Evolutionary conservation across 2,797 vertebrate genomes (phyloP), one percentile per base, ranked within the genome.

Genomic region (Gallinago stenura): DNA sequence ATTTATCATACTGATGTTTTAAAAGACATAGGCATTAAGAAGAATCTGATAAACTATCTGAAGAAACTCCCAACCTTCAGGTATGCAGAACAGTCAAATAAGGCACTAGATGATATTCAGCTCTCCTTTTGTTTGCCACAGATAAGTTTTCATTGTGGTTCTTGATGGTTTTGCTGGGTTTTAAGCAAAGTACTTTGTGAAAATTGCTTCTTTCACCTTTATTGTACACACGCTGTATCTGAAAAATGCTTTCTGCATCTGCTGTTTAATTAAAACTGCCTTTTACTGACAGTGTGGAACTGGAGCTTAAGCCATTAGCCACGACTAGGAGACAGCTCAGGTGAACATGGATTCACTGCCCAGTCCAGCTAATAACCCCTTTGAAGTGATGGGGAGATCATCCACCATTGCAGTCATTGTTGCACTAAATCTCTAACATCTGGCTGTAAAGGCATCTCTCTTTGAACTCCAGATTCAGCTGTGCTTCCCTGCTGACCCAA

Each of bases 151-250:
- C 58, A 31, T 26, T 46, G 41, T 21, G 24, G 8, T 71, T 88
- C 48, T 66, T 15, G 7, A 81, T 16, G 2, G 9, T 48, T 83
- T 58, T 73, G 20, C 35, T 43, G 16, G 0, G 1, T 71, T 94
- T 81, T 62, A 16, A 66, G 7, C 15, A 54, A 79, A 65, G 4
- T n/a, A 5, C 6, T 86, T 62, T 33, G 19, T 69, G n/a, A 95
- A 88, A 91, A 79, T 48, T 39, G 10, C 26, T 5, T 53, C 5
- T 35, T 28, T 62, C 19, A 7, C 6, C 60, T 75, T 86, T n/a
- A 20, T 64, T 2, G 2, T 18, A 12, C 15, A n/a, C 0, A 0
- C 14, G 4, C 35, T 21, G 26, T 48, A 57, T 48, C 14, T 46
- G 39, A 91, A 79, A 72, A 54, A 6, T 21, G 6, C 8, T 78